These are phyloP conservation scores for Psococerastis gibbosa DNA, from an alignment of 2,888 invertebrate genomes.

Conservation along the genomic window DNA sequence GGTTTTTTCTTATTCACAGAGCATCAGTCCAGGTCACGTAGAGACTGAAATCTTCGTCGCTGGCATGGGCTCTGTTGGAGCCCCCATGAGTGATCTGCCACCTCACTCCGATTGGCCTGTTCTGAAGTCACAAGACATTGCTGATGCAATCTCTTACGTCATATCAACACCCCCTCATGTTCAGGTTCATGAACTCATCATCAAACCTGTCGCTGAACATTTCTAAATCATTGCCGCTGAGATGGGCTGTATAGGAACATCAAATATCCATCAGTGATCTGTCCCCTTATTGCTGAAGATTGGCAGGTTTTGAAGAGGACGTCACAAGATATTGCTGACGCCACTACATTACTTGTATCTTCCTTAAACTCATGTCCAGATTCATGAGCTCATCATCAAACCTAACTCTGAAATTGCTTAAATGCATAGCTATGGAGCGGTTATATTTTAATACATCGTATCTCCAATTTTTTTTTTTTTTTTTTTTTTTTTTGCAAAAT, in stretches of 20 bases:
- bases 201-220: not conserved
- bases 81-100: not conserved
- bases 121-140: slow-evolving; percentile 3
- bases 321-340: slow-evolving; percentile 3
- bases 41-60: not conserved
- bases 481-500: too few species aligned
- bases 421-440: too few species aligned
- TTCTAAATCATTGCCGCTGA: not conserved
- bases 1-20: slow-evolving; percentile 8
- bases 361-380: not conserved
- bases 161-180: slow-evolving; percentile 5
- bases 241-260: not conserved
- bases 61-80: not conserved
- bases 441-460: too few species aligned
- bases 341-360: not conserved
- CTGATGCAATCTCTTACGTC: not conserved
- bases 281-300: not conserved
- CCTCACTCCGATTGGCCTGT: not conserved
- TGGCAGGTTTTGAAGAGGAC: slow-evolving; percentile 4
- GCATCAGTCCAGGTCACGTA: not conserved
- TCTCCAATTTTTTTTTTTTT: too few species aligned
- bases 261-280: not conserved
- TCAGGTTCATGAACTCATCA: slow-evolving; percentile 1
- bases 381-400: slow-evolving; percentile 1
- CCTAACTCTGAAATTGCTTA: not conserved